Evolutionary conservation across 2,797 vertebrate genomes (phyloP), one percentile per base, ranked within the genome.

Genomic region (Spheniscus humboldti): DNA sequence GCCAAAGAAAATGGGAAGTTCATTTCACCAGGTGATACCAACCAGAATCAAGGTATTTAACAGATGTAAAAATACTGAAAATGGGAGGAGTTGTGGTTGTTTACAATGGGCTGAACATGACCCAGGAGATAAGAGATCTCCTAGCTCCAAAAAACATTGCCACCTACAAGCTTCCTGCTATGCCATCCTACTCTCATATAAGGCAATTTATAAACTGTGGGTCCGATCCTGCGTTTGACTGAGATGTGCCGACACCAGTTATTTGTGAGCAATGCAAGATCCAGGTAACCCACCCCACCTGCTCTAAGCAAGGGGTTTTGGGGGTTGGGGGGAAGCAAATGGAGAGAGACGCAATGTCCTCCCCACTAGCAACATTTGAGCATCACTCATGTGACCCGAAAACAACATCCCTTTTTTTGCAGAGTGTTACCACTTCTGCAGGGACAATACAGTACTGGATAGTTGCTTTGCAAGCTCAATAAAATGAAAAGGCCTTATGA

Each of bases 381-480:
- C 80, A 94, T 90, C 90, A 72, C 67, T 92, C 75, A 66, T 0
- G 0, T 85, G 81, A 96, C 95, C 95, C 94, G 92, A 97, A 96
- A 94, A 93, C 90, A 91, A 82, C 94, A 94, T 94, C 95, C 92
- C 96, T 87, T 90, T 76, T 76, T 92, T 92, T 66, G 94, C 97
- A 95, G 93, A 90, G 87, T 18, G 53, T 66, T 84, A 56, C 72
- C 86, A 86, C 94, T 57, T 88, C 96, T 81, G 86, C 97, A 94
- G 94, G 96, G 96, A 97, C 71, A 96, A 94, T 97, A 97, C 96
- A 97, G 95, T 97, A 97, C 97, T 96, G 93, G 92, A 96, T 94
- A 92, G 86, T 50, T 93, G 89, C 92, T 96, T 90, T 93, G 88
- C 94, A 91, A 95, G 93, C 95, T 96, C 76, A 35, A 47, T 88